Evolutionary conservation across 1,140 invertebrate species (phyloP), one percentile per base, ranked within the genome.

Genomic region (Periplaneta americana): DNA sequence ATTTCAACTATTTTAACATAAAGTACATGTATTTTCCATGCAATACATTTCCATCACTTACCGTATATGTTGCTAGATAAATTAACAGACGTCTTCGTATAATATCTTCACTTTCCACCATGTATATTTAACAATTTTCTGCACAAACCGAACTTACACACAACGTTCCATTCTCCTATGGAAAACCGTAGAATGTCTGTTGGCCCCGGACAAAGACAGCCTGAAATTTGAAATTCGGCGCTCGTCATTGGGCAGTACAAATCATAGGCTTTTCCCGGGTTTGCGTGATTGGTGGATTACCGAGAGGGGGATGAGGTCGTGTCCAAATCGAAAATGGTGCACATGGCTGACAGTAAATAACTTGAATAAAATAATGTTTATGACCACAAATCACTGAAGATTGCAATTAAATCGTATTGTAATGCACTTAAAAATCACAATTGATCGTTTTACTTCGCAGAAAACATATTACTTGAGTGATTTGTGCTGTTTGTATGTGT

Each of bases 101-200:
- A 36, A 39, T 78, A 36, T 15, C 36, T 36, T 78, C 76, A 22
- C 34, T 34, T 78, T n/a, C 34, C 76, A 78, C 76, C 76, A 78
- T 78, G 76, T 35, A 78, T 37, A 78, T 78, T 36, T 36, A 28
- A n/a, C 28, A 78, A 36, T 78, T 78, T 78, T 31, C 36, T 78
- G 36, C 76, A 78, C 76, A 36, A 66, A 66, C 34, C 34, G 28
- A 75, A 78, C 34, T 35, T 36, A 78, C 76, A 78, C 76, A 78
- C 76, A 78, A 78, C 76, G 15, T 78, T 18, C 76, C n/a, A 78
- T 22, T 35, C 76, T 39, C 75, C 34, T 35, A 78, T 78, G 76
- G 76, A 78, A 35, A 35, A 80, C 28, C 80, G 66, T 36, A 39
- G 80, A 80, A 80, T 35, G 80, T 75, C 81, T 82, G 81, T 82